Percentiles rank a stretch among this genome's conserved stretches.
Conservation (phyloP, 37 sponge, comb jelly and placozoan species). For the Tethya wilhelma region DNA sequence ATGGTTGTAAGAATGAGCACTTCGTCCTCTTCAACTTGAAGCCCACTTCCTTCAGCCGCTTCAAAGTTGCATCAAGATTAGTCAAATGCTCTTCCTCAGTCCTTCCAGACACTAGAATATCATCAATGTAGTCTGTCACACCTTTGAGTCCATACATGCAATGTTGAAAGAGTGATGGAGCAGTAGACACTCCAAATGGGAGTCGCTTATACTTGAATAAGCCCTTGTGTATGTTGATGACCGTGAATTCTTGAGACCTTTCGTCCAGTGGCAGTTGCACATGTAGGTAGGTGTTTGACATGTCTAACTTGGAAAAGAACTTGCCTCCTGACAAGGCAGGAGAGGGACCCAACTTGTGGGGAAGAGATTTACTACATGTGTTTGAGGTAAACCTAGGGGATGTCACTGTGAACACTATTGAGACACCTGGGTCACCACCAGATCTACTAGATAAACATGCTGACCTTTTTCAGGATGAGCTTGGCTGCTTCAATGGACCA, state of each 20-base stretch:
- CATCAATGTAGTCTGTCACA: not conserved
- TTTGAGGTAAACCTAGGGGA: too few relatives aligned
- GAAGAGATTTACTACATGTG: too few relatives aligned
- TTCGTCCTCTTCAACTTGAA: not conserved
- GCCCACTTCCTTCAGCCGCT: not conserved
- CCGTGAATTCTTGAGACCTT: not conserved
- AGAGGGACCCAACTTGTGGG: too few relatives aligned
- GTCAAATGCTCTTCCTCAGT: not conserved
- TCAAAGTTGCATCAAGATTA: not conserved
- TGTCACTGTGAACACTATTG: too few relatives aligned
- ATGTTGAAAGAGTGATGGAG: constrained; percentile 2
- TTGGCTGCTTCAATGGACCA: too few relatives aligned
- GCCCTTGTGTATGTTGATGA: too few relatives aligned
- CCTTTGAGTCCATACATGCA: constrained; percentile 1
- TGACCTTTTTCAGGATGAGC: too few relatives aligned
- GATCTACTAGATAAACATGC: too few relatives aligned
- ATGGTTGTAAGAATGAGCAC: constrained; percentile 1
- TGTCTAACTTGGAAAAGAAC: too few relatives aligned
- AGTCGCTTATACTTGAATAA: too few relatives aligned
- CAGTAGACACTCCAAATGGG: constrained; percentile 19
- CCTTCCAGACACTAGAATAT: not conserved
- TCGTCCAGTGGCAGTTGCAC: not conserved
- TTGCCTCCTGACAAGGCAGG: too few relatives aligned
- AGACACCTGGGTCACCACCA: too few relatives aligned
- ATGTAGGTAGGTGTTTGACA: not conserved